These are phyloP conservation scores for Microplitis deprimator DNA, from an alignment of 2,888 invertebrate genomes.

Conservation along the genomic window DNA sequence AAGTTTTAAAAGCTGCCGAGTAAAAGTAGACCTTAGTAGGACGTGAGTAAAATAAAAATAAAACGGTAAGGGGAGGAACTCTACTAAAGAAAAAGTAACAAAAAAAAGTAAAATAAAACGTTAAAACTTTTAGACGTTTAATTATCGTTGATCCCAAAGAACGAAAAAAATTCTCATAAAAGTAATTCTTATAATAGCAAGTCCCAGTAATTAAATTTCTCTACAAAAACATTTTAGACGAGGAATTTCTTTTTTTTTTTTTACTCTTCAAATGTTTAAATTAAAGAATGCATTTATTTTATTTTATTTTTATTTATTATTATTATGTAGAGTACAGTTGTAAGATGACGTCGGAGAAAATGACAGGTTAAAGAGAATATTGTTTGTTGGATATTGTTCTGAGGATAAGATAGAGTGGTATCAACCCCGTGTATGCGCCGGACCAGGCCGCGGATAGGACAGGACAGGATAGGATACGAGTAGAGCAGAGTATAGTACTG, in stretches of 20 bases:
- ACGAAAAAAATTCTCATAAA: slow-evolving; percentile 57
- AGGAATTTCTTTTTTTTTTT: not conserved
- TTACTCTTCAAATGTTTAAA: not conserved
- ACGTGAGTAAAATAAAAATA: slow-evolving; percentile 11
- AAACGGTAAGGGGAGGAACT: slow-evolving; percentile 3
- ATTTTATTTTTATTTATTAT: not conserved
- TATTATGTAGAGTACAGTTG: not conserved
- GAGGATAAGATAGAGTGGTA: not conserved
- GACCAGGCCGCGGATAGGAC: no score
- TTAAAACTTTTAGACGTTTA: slow-evolving; percentile 58
- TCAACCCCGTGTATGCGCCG: not conserved
- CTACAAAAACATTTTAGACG: slow-evolving; percentile 53
- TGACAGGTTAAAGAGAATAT: not conserved
- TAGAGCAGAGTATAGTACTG: not conserved
- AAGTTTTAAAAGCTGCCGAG: not conserved
- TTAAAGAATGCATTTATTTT: not conserved
- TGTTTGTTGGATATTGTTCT: not conserved
- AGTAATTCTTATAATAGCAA: slow-evolving; percentile 59
- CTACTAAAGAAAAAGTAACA: not conserved
- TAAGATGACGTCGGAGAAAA: not conserved
- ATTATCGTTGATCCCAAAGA: slow-evolving; percentile 54
- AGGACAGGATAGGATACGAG: no score
- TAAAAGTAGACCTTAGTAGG: not conserved
- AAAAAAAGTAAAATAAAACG: slow-evolving; percentile 12
- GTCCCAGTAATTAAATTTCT: slow-evolving; percentile 62